Evolutionary conservation across 2,113 vertebrate genomes (phyloP).

Genomic region (Platysteira castanea): DNA sequence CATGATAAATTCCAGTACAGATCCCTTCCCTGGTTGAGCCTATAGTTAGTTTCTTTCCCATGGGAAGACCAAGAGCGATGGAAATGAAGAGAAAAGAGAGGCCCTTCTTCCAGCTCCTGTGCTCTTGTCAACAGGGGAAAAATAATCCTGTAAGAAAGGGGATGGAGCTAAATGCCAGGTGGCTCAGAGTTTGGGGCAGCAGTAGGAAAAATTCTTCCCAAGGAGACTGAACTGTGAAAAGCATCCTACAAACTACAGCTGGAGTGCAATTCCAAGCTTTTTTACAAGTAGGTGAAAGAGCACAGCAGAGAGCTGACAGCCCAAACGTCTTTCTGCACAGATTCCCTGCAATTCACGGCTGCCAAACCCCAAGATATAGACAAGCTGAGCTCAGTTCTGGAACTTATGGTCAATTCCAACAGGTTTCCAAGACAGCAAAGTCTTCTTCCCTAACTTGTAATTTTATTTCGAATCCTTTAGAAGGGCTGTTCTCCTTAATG

Average conservation of each 20-base stretch:
- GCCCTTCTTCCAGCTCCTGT: not conserved
- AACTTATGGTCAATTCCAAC: fast-evolving
- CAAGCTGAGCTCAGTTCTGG: not conserved
- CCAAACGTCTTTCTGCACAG: not conserved
- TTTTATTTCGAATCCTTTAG: not conserved
- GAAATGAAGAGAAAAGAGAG: not conserved
- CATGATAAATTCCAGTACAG: fast-evolving
- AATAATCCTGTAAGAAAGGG: not conserved
- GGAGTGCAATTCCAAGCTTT: not conserved
- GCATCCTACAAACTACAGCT: not conserved
- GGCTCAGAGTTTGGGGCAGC: not conserved
- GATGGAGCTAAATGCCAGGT: not conserved
- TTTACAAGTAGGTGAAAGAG: not conserved
- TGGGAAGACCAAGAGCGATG: not conserved
- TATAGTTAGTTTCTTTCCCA: not conserved
- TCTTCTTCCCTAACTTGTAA: not conserved
- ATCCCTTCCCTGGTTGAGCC: not conserved
- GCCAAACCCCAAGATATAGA: not conserved
- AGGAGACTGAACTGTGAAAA: not conserved
- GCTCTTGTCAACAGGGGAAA: not conserved
- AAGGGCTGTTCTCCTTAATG: not conserved
- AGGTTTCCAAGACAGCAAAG: not conserved
- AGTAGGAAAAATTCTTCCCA: not conserved
- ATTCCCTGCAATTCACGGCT: fast-evolving
- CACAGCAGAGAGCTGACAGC: not conserved